Evolutionary conservation across 2,113 vertebrate species (phyloP).

Genomic region (Chaenocephalus aceratus): DNA sequence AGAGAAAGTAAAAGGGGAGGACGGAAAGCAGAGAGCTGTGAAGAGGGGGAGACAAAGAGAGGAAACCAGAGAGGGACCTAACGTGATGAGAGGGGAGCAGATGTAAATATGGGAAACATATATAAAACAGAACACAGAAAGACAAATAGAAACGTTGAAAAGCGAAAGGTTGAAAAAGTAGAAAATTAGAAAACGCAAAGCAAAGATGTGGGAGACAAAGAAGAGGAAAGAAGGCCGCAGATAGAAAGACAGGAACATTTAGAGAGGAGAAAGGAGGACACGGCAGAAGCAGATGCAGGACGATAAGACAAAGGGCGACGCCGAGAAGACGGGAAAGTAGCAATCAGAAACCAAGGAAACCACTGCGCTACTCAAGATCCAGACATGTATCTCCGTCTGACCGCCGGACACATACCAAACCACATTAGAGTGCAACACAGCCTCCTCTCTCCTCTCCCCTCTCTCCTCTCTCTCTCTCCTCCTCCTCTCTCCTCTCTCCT

Average conservation of each 20-base stretch:
- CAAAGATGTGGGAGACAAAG: conserved; percentile 1
- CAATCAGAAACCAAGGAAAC: conserved; percentile 58
- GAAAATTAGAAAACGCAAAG: neutral
- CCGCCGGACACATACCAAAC: conserved; percentile 57
- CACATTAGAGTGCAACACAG: conserved; percentile 60
- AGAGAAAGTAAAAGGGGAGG: conserved; percentile 41
- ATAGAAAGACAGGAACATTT: neutral
- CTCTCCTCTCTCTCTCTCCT: conserved; percentile 15
- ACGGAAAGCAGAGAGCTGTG: conserved; percentile 41
- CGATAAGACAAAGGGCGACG: conserved; percentile 24
- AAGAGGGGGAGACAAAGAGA: conserved; percentile 23
- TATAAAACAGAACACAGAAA: neutral
- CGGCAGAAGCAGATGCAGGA: neutral
- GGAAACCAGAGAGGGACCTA: conserved; percentile 29
- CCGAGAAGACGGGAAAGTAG: conserved; percentile 11
- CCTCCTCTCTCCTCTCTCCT: conserved; percentile 12
- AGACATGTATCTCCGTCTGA: conserved; percentile 58
- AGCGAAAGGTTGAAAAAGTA: neutral
- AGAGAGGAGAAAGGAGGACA: conserved; percentile 15
- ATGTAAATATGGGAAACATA: conserved; percentile 31
- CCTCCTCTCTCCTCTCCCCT: conserved; percentile 16
- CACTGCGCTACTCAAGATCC: conserved; percentile 60
- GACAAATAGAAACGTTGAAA: neutral
- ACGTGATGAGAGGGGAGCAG: conserved; percentile 48
- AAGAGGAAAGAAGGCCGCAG: conserved; percentile 6